These are phyloP conservation scores for Apamea anceps DNA, from an alignment of 2,888 invertebrate genomes.

Conservation along the genomic window DNA sequence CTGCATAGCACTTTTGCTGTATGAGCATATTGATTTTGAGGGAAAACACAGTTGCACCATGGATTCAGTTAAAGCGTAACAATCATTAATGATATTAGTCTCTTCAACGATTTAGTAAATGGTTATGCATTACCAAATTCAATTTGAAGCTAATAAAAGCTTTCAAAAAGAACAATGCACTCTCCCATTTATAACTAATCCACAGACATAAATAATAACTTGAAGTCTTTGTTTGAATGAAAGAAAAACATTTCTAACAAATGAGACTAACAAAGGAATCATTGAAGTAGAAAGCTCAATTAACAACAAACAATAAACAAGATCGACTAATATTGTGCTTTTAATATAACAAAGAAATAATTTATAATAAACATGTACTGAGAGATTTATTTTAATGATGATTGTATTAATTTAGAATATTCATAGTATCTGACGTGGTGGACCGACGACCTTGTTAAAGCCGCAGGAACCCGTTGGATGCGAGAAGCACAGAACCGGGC, in stretches of 20 bases:
- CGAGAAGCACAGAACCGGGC: no score
- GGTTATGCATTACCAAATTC: background rate
- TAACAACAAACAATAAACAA: slow-evolving; percentile 29
- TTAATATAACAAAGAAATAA: slow-evolving; percentile 21
- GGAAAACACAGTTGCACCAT: background rate
- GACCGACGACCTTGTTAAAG: no score
- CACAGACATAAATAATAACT: slow-evolving; percentile 7
- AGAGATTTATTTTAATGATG: background rate
- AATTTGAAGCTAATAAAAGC: background rate
- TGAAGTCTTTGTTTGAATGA: background rate
- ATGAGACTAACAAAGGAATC: slow-evolving; percentile 1
- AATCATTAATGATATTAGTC: no score
- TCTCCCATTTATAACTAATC: slow-evolving; percentile 9
- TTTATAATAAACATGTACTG: background rate
- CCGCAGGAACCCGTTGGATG: no score
- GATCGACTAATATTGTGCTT: slow-evolving; percentile 10
- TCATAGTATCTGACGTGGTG: no score
- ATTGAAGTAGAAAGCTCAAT: slow-evolving; percentile 16
- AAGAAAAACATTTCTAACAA: slow-evolving; percentile 24
- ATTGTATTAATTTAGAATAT: background rate
- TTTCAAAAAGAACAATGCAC: slow-evolving; percentile 1
- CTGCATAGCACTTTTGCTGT: no score
- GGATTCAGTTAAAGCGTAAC: background rate
- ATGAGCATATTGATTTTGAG: background rate
- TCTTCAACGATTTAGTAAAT: background rate